Percentiles rank a stretch among this genome's conserved stretches.
phyloP scores from a whole-genome alignment of 23 tunicate species.

The Halocynthia roretzi region DNA sequence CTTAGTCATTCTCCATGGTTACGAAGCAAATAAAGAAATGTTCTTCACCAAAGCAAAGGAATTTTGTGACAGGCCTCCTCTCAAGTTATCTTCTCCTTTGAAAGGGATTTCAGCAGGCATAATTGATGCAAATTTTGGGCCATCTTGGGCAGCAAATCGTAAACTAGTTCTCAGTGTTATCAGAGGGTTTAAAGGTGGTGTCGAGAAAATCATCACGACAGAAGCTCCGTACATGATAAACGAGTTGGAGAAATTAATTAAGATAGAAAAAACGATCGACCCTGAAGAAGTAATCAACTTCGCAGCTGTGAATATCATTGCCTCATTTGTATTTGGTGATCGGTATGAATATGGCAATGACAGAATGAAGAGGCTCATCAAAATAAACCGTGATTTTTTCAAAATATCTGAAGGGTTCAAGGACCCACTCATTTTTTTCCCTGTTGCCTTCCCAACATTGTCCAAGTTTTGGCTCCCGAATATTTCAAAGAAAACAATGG shows the following conservation, averaged over 20 bases:
- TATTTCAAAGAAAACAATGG: neutral
- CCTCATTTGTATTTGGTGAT: conserved; percentile 22
- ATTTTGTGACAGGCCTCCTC: neutral
- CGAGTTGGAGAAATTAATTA: conserved; percentile 1
- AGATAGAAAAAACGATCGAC: neutral
- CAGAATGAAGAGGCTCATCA: conserved; percentile 8
- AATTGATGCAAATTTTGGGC: conserved; percentile 20
- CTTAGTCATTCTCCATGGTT: conserved; percentile 14
- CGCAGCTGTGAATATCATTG: conserved; percentile 32
- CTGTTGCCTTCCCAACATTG: conserved; percentile 3
- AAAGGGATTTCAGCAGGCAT: conserved; percentile 8
- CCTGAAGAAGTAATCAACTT: conserved; percentile 4
- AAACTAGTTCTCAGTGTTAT: conserved; percentile 16
- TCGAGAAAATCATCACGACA: conserved; percentile 4
- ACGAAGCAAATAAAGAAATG: conserved; percentile 17
- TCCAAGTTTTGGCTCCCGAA: conserved; percentile 16
- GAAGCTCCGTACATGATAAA: conserved; percentile 28
- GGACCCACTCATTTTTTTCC: neutral
- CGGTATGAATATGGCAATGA: conserved; percentile 30
- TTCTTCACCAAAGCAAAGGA: neutral
- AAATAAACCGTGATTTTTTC: conserved; percentile 23
- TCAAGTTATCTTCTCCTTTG: neutral
- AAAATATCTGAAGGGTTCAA: neutral
- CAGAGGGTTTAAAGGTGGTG: conserved; percentile 1
- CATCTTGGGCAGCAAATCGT: conserved; percentile 21